Evolutionary conservation across 2,888 invertebrate species (phyloP).

Genomic region (Nudaria mundana): DNA sequence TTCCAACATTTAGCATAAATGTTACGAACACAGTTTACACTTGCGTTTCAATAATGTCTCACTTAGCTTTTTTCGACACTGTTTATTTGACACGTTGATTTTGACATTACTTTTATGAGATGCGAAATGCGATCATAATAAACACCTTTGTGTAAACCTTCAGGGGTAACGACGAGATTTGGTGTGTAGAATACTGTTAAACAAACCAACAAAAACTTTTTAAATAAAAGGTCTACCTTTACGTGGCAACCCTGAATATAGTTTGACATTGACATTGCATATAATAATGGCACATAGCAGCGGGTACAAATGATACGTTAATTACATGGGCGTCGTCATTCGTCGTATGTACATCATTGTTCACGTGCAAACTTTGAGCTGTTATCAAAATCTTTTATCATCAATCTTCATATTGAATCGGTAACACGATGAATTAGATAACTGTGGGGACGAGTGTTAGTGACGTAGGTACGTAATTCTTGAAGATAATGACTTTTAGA

Average conservation of each 20-base stretch:
- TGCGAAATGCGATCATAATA: no score
- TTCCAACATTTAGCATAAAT: no score
- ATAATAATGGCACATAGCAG: conserved; percentile 35
- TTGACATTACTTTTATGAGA: no score
- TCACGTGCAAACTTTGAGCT: neutral
- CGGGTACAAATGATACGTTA: conserved; percentile 40
- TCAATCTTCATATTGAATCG: conserved; percentile 5
- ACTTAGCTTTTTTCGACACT: no score
- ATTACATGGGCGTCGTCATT: conserved; percentile 34
- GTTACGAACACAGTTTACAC: no score
- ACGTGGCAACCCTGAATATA: conserved; percentile 30
- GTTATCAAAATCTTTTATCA: conserved; percentile 1
- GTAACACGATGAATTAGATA: neutral
- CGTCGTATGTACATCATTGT: conserved; percentile 3
- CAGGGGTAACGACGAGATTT: no score
- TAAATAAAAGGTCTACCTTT: neutral
- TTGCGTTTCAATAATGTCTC: no score
- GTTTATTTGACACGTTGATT: no score
- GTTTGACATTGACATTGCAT: conserved; percentile 39
- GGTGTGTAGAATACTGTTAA: no score
- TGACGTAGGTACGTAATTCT: no score
- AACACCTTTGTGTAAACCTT: no score
- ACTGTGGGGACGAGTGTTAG: neutral
- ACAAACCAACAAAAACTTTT: neutral
- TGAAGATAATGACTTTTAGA: no score